These are phyloP conservation scores for Pterophyllum scalare DNA, from an alignment of 2,113 vertebrate species.

Conservation along the genomic window DNA sequence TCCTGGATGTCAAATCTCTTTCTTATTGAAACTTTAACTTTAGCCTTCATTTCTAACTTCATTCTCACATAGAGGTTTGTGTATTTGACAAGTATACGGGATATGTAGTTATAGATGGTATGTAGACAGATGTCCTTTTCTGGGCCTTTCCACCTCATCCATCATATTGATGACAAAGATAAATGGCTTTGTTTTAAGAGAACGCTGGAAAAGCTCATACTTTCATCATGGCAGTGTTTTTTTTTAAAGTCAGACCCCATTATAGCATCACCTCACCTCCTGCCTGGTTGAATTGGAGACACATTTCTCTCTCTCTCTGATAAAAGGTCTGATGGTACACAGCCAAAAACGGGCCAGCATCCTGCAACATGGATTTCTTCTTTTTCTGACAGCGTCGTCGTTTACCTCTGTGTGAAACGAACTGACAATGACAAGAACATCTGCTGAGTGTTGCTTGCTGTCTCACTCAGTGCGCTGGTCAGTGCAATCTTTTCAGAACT, in stretches of 20 bases:
- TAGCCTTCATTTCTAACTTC: slow-evolving; percentile 29
- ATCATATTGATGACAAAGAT: slow-evolving; percentile 18
- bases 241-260: neutral
- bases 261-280: neutral
- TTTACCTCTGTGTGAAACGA: neutral
- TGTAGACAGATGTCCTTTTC: slow-evolving; percentile 5
- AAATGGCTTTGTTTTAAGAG: slow-evolving; percentile 11
- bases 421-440: neutral
- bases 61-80: neutral
- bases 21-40: slow-evolving; percentile 25
- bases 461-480: neutral
- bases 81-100: slow-evolving; percentile 6
- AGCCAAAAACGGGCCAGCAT: neutral
- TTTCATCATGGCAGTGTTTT: neutral
- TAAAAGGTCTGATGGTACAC: neutral
- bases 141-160: slow-evolving; percentile 4
- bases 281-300: neutral
- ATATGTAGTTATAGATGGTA: slow-evolving; percentile 6
- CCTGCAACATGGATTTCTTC: neutral
- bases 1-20: neutral
- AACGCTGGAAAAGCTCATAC: neutral
- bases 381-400: neutral
- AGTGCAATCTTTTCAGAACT: neutral
- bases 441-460: neutral
- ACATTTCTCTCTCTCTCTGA: slow-evolving; percentile 1